phyloP scores from a whole-genome alignment of 2,888 invertebrate genomes.

The Ceriagrion tenellum region DNA sequence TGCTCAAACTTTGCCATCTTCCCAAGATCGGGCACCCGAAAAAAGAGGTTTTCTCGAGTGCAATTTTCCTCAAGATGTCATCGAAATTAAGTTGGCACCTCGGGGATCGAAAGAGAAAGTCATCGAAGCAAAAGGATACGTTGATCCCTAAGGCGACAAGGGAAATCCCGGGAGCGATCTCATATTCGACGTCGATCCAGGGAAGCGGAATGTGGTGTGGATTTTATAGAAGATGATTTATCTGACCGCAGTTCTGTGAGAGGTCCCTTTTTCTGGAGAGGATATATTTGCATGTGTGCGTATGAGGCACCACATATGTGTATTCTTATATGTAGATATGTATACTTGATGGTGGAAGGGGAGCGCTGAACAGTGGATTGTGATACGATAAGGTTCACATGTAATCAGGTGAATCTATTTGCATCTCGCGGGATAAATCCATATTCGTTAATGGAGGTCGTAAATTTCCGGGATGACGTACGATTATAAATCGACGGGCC shows the following conservation, averaged over 20 bases:
- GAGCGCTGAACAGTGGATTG: neutral
- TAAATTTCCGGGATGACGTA: neutral
- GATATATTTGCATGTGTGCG: neutral
- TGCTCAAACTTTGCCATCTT: no score
- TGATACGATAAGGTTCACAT: neutral
- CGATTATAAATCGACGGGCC: neutral
- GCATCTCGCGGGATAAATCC: neutral
- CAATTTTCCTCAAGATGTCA: neutral
- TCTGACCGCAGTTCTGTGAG: neutral
- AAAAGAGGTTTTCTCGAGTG: neutral
- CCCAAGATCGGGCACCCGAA: neutral
- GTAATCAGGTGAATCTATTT: neutral
- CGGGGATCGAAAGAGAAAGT: neutral
- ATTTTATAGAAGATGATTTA: neutral
- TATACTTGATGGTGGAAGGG: neutral
- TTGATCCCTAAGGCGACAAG: neutral
- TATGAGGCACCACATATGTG: no score
- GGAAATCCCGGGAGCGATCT: neutral
- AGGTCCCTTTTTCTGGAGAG: neutral
- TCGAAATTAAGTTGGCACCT: neutral
- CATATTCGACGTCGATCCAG: neutral
- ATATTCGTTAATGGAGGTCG: constrained; percentile 11
- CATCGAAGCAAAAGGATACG: neutral
- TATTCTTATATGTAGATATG: neutral
- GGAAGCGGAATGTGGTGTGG: neutral